Base-by-base conservation (phyloP, 2,113 vertebrate species). In the Fregata magnificens region DNA sequence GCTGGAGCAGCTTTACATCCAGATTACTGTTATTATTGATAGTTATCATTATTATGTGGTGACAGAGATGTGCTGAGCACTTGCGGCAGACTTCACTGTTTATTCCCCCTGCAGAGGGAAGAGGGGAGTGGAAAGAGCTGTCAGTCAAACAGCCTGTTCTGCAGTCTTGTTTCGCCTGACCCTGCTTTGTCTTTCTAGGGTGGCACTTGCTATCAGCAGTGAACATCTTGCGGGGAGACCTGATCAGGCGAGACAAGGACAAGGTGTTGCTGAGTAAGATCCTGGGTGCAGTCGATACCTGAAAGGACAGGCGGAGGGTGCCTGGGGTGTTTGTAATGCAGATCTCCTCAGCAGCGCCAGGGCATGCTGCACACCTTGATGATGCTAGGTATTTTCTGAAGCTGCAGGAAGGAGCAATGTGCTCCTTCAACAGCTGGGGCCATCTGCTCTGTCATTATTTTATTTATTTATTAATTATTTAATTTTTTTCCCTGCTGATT, bases 11-110 rank as follows among this genome's bases (percentile, higher is more conserved):
- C 78, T 78, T 81, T 31, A 6, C 72, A 83, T 19, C 58, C 93
- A 25, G 79, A 74, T 82, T n/a, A 50, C 82, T 82, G 66, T 92
- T 80, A 50, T 90, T 90, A 80, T 34, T 86, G 72, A 38, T 83
- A 92, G 95, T 96, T 88, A 26, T 66, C 47, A 44, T 78, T 83
- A 47, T 45, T 50, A 5, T 6, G 38, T 42, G 63, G 52, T 29
- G 85, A 38, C 29, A 80, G 78, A 32, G 66, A 70, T 34, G 63
- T 13, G 45, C 58, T 58, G 71, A 62, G 85, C 18, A 2, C 79
- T 93, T 14, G 53, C 0, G 6, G 29, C 66, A 95, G 76, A 13
- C 24, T 82, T 24, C 1, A 36, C 1, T 56, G 78, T 25, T n/a
- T 78, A 12, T 71, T 87, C 69, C 47, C 71, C 21, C 31, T 42